Percentiles rank a stretch among this genome's conserved stretches.
These are phyloP conservation scores for Idaea dimidiata DNA, from an alignment of 2,888 invertebrate genomes.

Conservation along the genomic window DNA sequence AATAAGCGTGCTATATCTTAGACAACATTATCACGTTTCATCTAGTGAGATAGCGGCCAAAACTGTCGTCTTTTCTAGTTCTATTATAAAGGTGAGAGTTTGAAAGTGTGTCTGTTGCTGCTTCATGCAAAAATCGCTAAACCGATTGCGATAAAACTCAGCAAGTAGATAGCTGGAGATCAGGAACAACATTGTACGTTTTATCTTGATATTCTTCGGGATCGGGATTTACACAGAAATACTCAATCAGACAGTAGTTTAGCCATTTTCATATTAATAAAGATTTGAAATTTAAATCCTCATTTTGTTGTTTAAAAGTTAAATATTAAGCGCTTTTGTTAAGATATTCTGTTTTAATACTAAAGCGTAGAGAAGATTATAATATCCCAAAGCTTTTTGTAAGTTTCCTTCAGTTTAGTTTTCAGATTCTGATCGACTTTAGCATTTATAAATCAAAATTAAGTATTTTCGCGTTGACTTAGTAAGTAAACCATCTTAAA, in stretches of 20 bases:
- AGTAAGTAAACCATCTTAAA: too few species aligned
- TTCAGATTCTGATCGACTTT: not conserved
- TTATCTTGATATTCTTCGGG: not conserved
- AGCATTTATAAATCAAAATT: not conserved
- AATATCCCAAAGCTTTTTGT: constrained; percentile 1
- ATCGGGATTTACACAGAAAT: not conserved
- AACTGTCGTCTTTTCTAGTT: too few species aligned
- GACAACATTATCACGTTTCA: too few species aligned
- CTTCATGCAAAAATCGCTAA: too few species aligned
- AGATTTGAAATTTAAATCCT: constrained; percentile 21
- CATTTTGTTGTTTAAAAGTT: constrained; percentile 15
- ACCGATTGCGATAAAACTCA: too few species aligned
- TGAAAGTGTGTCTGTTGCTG: too few species aligned
- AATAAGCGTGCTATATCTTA: too few species aligned
- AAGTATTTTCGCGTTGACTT: too few species aligned
- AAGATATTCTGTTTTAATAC: not conserved
- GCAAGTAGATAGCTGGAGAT: too few species aligned
- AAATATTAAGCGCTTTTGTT: constrained; percentile 17
- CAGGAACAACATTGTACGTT: too few species aligned
- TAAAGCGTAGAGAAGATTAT: not conserved
- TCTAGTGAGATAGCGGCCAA: too few species aligned
- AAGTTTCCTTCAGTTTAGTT: not conserved
- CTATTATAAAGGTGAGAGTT: too few species aligned
- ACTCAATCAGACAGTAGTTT: not conserved
- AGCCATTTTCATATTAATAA: not conserved